Evolutionary conservation across 2,113 vertebrate species (phyloP).

Genomic region (Boleophthalmus pectinirostris): DNA sequence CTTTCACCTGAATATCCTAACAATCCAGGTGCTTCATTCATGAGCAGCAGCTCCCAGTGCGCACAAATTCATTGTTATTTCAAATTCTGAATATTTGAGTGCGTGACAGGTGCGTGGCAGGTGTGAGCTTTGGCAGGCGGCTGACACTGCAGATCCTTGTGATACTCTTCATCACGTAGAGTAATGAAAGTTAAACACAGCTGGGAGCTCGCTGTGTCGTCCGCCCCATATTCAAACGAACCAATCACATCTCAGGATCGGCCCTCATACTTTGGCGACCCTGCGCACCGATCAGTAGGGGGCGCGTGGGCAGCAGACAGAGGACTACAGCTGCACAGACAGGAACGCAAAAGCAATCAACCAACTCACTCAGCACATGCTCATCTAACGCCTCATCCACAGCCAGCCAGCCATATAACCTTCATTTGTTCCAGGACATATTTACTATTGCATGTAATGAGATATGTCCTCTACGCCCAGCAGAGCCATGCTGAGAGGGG

Average conservation of each 20-base stretch:
- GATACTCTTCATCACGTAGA: slow-evolving; percentile 47
- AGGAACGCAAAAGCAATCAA: slow-evolving; percentile 10
- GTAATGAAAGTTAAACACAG: slow-evolving; percentile 69
- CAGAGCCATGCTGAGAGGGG: background rate
- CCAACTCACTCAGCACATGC: slow-evolving; percentile 51
- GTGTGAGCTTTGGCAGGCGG: slow-evolving; percentile 25
- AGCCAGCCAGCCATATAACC: slow-evolving; percentile 37
- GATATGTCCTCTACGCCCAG: slow-evolving; percentile 30
- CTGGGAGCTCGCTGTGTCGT: slow-evolving; percentile 47
- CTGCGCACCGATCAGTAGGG: slow-evolving; percentile 32
- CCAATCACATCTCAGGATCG: slow-evolving; percentile 40
- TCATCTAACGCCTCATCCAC: slow-evolving; percentile 47
- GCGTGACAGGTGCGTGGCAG: too few species aligned
- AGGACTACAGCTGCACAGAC: slow-evolving; percentile 54
- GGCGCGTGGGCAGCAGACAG: slow-evolving; percentile 25
- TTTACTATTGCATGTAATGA: slow-evolving; percentile 34
- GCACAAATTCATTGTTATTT: background rate
- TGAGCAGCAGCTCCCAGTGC: background rate
- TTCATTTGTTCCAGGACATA: slow-evolving; percentile 30
- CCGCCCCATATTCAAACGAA: slow-evolving; percentile 8
- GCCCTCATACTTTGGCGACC: slow-evolving; percentile 37
- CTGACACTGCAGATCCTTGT: slow-evolving; percentile 57
- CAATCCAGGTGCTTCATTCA: background rate
- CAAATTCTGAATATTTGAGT: slow-evolving; percentile 17
- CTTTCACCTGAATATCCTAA: background rate